Conservation (phyloP, 2,797 vertebrate genomes). For the Parauchenoglanis ngamensis region DNA sequence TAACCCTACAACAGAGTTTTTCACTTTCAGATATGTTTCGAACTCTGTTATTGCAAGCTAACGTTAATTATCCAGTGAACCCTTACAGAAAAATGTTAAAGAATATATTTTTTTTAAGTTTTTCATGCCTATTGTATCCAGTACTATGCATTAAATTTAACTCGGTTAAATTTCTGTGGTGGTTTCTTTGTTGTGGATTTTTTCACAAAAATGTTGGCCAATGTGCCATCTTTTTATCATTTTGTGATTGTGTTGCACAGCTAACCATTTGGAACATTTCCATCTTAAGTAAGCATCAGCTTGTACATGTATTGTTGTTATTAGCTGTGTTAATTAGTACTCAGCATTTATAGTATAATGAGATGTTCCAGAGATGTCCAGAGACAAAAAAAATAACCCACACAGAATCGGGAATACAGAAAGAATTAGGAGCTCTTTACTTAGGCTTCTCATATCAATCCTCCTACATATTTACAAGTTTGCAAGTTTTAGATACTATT, state of each 20-base stretch:
- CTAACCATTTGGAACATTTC: background rate
- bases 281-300: background rate
- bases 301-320: background rate
- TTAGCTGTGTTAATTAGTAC: background rate
- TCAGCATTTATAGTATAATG: background rate
- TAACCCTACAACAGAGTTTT: background rate
- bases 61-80: background rate
- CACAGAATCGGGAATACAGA: background rate
- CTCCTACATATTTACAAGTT: background rate
- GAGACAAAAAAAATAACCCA: background rate
- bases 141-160: background rate
- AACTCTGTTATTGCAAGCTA: background rate
- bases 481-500: background rate
- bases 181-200: background rate
- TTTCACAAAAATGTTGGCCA: background rate
- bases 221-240: background rate
- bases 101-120: background rate
- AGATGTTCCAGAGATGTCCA: background rate
- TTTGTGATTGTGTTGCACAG: background rate
- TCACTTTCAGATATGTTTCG: background rate
- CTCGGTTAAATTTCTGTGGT: background rate
- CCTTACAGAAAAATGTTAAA: background rate
- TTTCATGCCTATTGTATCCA: background rate
- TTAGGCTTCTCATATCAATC: background rate
- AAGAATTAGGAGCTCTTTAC: background rate